phyloP scores from a whole-genome alignment of 30 jellyfish, hydroid and myxozoan species.

The Cassiopea xamachana region DNA sequence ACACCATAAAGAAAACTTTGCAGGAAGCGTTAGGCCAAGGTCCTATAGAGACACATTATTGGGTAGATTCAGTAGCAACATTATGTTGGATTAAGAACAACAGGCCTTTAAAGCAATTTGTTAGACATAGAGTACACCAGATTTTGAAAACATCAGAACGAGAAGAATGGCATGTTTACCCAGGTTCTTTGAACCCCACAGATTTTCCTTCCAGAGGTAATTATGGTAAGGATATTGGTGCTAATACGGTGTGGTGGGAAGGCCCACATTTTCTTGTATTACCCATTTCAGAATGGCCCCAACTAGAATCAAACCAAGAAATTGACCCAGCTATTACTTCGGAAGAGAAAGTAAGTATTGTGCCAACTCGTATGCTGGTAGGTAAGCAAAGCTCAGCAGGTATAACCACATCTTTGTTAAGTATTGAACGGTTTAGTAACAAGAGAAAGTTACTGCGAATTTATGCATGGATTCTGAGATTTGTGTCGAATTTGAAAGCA shows the following conservation, averaged over 20 bases:
- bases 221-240: background rate
- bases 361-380: background rate
- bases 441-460: background rate
- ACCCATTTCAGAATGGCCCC: background rate
- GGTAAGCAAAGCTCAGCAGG: too few species aligned
- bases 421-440: background rate
- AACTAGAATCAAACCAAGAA: background rate
- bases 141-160: background rate
- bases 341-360: background rate
- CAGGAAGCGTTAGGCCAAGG: conserved; percentile 43
- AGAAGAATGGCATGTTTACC: background rate
- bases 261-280: background rate
- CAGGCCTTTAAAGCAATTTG: background rate
- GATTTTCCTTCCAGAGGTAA: background rate
- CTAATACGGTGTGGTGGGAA: background rate
- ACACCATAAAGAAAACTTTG: background rate
- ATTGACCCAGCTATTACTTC: conserved; percentile 13
- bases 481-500: background rate
- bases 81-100: conserved; percentile 65
- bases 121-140: background rate
- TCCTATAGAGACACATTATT: conserved; percentile 37
- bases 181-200: background rate
- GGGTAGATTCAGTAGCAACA: conserved; percentile 80
- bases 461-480: conserved; percentile 2
- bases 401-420: too few species aligned